These are phyloP conservation scores for Amblyraja radiata DNA, from an alignment of 2,797 vertebrate species.

Conservation along the genomic window DNA sequence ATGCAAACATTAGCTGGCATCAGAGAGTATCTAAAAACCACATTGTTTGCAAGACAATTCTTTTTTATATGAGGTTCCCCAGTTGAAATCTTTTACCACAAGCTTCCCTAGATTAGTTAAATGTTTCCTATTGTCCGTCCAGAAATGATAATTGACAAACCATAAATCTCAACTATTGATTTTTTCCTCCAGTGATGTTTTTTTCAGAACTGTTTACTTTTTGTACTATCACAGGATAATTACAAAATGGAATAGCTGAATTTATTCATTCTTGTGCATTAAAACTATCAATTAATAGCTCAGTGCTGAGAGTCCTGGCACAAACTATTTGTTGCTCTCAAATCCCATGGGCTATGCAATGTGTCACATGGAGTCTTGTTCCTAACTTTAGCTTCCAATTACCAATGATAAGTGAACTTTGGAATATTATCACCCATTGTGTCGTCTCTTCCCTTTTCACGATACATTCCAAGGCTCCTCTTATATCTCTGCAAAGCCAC, in stretches of 20 bases:
- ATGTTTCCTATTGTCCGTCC: background rate
- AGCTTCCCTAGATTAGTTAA: background rate
- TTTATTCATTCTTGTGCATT: background rate
- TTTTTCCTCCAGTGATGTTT: background rate
- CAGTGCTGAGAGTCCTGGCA: no score
- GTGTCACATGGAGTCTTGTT: no score
- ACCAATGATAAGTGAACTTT: background rate
- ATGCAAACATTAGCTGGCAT: no score
- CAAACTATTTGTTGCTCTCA: background rate
- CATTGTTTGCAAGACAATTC: background rate
- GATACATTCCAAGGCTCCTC: background rate
- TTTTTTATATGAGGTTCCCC: background rate
- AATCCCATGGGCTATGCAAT: background rate
- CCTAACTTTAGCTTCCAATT: background rate
- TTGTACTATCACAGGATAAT: background rate
- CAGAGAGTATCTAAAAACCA: no score
- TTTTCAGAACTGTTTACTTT: background rate
- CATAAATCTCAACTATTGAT: background rate
- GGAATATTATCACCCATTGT: background rate
- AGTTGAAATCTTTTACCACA: background rate
- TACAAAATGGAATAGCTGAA: background rate
- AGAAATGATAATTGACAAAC: background rate
- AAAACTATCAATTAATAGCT: constrained; percentile 19
- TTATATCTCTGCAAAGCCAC: background rate
- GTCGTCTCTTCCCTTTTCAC: background rate